Evolutionary conservation across 2,888 invertebrate genomes (phyloP).

Genomic region (Trilocha varians): DNA sequence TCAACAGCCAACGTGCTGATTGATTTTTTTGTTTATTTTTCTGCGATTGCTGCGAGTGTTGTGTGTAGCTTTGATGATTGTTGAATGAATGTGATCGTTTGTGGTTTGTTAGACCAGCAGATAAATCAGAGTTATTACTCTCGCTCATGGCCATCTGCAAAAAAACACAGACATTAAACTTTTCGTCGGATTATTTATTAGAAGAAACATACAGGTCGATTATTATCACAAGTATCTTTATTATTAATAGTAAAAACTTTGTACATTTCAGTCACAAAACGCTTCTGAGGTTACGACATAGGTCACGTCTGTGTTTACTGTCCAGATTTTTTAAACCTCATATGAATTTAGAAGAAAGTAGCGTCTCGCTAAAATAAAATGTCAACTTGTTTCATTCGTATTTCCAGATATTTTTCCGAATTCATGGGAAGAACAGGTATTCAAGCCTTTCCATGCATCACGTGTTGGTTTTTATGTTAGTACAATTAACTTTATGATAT

Average conservation of each 20-base stretch:
- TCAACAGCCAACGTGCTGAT: constrained; percentile 65
- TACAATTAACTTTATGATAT: constrained; percentile 38
- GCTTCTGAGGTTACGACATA: too few species aligned
- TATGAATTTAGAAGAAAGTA: too few species aligned
- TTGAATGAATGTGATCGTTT: constrained; percentile 81
- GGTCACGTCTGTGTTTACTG: too few species aligned
- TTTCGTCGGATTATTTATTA: constrained; percentile 4
- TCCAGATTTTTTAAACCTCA: too few species aligned
- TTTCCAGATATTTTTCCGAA: not conserved
- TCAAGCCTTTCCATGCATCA: constrained; percentile 62
- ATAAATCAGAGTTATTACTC: constrained; percentile 65
- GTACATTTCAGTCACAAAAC: too few species aligned
- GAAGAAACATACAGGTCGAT: too few species aligned
- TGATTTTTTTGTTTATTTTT: constrained; percentile 76
- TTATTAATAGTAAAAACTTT: too few species aligned
- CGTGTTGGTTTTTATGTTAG: constrained; percentile 43
- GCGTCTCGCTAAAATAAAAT: too few species aligned
- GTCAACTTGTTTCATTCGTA: not conserved
- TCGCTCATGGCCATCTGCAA: constrained; percentile 78
- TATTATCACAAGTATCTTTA: too few species aligned
- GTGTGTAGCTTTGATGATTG: constrained; percentile 80
- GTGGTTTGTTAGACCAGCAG: constrained; percentile 74
- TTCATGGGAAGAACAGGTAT: constrained; percentile 28
- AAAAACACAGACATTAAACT: constrained; percentile 10
- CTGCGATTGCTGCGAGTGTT: constrained; percentile 74